Conservation (phyloP, 35 echinoderm and acorn worm species). For the Stichopus chloronotus region DNA sequence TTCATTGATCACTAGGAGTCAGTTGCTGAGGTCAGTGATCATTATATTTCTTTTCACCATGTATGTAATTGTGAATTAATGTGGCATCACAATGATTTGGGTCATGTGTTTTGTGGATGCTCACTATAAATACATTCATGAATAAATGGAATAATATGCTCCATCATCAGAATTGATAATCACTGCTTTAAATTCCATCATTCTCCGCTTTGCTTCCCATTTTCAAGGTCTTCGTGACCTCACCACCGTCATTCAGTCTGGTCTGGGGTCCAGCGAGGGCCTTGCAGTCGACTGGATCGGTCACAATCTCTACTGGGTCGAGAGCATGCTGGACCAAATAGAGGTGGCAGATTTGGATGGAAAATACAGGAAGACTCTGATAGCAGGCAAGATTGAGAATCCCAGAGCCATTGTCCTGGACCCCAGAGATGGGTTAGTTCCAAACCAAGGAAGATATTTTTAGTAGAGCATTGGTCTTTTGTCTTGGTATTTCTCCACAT, state of each 20-base stretch:
- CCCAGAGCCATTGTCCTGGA: conserved; percentile 90
- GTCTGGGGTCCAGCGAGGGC: conserved; percentile 85
- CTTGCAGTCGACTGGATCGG: conserved; percentile 97
- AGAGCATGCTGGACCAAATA: conserved; percentile 96
- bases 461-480: too few species aligned
- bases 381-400: conserved; percentile 86
- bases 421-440: conserved; percentile 82
- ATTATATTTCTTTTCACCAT: too few species aligned
- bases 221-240: conserved; percentile 70
- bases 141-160: too few species aligned
- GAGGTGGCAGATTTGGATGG: conserved; percentile 82
- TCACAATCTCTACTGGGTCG: conserved; percentile 95
- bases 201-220: background rate
- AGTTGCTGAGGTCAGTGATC: too few species aligned
- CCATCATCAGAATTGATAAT: too few species aligned
- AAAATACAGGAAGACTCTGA: conserved; percentile 77
- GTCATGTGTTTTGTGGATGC: too few species aligned
- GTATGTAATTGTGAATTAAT: too few species aligned
- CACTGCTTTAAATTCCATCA: too few species aligned
- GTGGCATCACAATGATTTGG: too few species aligned
- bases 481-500: too few species aligned
- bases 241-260: conserved; percentile 71
- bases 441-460: background rate
- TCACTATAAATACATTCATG: too few species aligned
- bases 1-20: too few species aligned